These are phyloP conservation scores for Meghimatium bilineatum DNA, from an alignment of 2,888 invertebrate species.

Conservation along the genomic window DNA sequence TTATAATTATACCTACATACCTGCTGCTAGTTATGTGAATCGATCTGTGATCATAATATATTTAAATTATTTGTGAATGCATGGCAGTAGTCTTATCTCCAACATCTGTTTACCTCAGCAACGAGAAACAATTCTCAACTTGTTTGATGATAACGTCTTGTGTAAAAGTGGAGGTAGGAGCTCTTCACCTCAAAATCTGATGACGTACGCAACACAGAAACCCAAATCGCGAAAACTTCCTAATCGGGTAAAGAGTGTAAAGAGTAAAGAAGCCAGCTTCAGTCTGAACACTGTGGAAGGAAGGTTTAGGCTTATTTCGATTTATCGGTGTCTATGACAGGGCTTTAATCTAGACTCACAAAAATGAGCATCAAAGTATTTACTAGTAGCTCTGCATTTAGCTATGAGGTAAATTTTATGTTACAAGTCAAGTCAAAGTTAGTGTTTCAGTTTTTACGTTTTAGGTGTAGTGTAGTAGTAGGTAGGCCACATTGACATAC, in stretches of 20 bases:
- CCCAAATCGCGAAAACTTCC: constrained; percentile 30
- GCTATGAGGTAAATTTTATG: constrained; percentile 39
- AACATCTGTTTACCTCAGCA: constrained; percentile 51
- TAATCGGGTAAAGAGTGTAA: constrained; percentile 42
- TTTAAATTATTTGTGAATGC: too few species aligned
- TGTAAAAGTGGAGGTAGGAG: neutral
- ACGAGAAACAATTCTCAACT: constrained; percentile 48
- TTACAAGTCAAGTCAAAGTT: neutral
- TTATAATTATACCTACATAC: neutral
- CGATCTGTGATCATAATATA: neutral
- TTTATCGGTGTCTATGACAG: neutral
- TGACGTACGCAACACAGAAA: constrained; percentile 14
- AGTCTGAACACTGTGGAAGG: neutral
- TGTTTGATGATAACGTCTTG: constrained; percentile 44
- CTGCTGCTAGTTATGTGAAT: neutral
- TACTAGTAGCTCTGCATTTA: constrained; percentile 41
- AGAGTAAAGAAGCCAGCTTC: neutral
- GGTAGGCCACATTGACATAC: too few species aligned
- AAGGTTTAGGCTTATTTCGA: neutral
- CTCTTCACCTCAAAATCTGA: constrained; percentile 40
- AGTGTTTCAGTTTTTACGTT: neutral
- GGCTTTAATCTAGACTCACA: neutral
- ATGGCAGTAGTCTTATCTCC: neutral
- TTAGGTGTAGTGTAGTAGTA: too few species aligned
- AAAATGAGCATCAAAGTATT: constrained; percentile 44